Base-by-base conservation (phyloP, 2,797 vertebrate species). In the Corythornis leucogaster region DNA sequence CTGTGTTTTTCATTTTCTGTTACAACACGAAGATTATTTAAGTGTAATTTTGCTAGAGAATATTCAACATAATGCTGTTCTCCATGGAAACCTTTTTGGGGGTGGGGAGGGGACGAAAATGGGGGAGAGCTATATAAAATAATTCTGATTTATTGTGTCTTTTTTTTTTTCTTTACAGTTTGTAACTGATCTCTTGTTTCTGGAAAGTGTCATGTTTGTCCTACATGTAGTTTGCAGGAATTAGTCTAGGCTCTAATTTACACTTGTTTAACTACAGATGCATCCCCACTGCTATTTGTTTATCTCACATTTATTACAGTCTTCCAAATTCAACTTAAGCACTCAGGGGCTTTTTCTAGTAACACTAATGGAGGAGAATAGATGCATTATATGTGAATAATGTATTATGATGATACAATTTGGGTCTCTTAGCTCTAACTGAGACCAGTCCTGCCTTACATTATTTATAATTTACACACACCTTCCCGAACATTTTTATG, bases 381-480 rank as follows among this genome's bases (percentile, higher is more conserved):
- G 98, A 98, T 98, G 98, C 98, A 98, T 99, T 99, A 98, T 99
- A 98, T 99, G 98, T 99, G 98, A 99, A 99, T 99, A 99, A 99
- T 99, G 99, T 98, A 99, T 99, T 98, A 99, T 98, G 98, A 98
- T 98, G 98, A 98, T 98, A 98, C 97, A 98, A 98, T 98, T 98
- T 98, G 97, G 98, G 98, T 98, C 98, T 98, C 98, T 98, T 96
- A 98, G 98, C 98, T 98, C 98, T 99, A 98, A 99, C 99, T 96
- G 94, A 98, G 98, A 98, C 98, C 98, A 98, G 98, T 98, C 97
- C 98, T 97, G 98, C 95, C 97, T 98, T 99, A 98, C 99, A 99
- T 99, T 99, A 99, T 99, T 99, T 99, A 99, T 98, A 98, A 98
- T 99, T 99, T 98, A 98, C 98, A 98, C 98, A 99, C 99, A 99